Evolutionary conservation across 2,888 invertebrate genomes (phyloP).

Genomic region (Panopea generosa): DNA sequence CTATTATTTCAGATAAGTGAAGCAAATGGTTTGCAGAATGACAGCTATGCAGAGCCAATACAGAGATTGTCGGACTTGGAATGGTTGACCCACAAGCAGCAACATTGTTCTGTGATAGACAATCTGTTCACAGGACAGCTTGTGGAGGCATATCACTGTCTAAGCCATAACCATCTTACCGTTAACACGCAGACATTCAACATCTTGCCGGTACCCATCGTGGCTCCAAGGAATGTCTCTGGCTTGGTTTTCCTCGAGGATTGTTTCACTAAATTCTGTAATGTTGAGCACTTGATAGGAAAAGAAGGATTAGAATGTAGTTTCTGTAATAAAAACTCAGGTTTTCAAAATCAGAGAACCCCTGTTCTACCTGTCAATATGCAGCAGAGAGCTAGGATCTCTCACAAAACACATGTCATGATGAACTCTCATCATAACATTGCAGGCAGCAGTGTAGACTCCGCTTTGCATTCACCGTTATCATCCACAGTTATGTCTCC

Average conservation of each 20-base stretch:
- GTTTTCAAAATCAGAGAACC: not conserved
- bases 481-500: slow-evolving; percentile 73
- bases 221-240: slow-evolving; percentile 71
- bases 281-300: slow-evolving; percentile 78
- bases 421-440: slow-evolving; percentile 16
- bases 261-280: slow-evolving; percentile 82
- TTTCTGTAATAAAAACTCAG: slow-evolving; percentile 43
- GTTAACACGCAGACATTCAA: slow-evolving; percentile 82
- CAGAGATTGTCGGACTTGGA: slow-evolving; percentile 83
- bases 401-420: slow-evolving; percentile 20
- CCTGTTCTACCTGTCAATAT: not conserved
- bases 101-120: slow-evolving; percentile 80
- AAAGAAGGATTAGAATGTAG: slow-evolving; percentile 73
- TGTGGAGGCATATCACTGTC: slow-evolving; percentile 81
- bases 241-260: slow-evolving; percentile 79
- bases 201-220: slow-evolving; percentile 82
- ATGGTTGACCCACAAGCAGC: slow-evolving; percentile 83
- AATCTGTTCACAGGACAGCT: slow-evolving; percentile 83
- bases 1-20: slow-evolving; percentile 79
- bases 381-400: slow-evolving; percentile 7
- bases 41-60: slow-evolving; percentile 82
- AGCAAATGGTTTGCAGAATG: slow-evolving; percentile 80
- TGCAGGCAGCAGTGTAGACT: slow-evolving; percentile 42
- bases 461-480: slow-evolving; percentile 61
- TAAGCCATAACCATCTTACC: slow-evolving; percentile 78